A percentile compares a stretch with the other conserved stretches of the same genome.
Conservation (phyloP, 2,113 vertebrate genomes). For the Nannospalax galili region DNA sequence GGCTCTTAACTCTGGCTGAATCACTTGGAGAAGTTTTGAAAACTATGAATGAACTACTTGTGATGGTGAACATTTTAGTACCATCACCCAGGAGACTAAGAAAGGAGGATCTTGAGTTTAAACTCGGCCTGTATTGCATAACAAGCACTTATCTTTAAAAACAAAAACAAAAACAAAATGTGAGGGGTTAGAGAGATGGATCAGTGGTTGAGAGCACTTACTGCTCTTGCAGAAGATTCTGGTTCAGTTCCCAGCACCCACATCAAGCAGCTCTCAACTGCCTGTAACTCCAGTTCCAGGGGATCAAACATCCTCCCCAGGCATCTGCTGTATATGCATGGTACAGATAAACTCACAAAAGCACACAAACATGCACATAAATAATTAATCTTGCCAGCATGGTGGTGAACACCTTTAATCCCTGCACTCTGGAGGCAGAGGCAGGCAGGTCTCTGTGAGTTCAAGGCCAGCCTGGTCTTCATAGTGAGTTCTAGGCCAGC, state of each 20-base stretch:
- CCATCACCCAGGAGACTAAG: not conserved
- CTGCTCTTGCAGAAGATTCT: not conserved
- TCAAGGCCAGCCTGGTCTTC: too few species aligned
- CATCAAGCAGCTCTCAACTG: not conserved
- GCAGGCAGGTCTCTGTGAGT: too few species aligned
- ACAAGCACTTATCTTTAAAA: not conserved
- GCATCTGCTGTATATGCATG: too few species aligned
- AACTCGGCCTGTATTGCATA: not conserved
- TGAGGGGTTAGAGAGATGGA: not conserved
- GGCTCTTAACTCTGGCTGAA: not conserved
- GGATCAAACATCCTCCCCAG: too few species aligned
- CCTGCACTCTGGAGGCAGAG: too few species aligned
- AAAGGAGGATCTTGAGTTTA: not conserved
- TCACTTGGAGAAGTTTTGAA: too few species aligned
- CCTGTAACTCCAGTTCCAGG: not conserved
- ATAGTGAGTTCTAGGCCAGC: too few species aligned
- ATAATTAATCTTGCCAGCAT: too few species aligned
- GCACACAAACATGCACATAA: too few species aligned
- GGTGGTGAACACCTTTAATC: too few species aligned
- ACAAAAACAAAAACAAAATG: not conserved
- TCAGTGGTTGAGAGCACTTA: not conserved
- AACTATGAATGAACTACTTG: not conserved
- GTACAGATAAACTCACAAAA: too few species aligned
- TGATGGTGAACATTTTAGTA: not conserved
- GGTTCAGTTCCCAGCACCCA: not conserved